phyloP scores from a whole-genome alignment of 2,797 vertebrate species.

The Mormyrus hasselquistii region DNA sequence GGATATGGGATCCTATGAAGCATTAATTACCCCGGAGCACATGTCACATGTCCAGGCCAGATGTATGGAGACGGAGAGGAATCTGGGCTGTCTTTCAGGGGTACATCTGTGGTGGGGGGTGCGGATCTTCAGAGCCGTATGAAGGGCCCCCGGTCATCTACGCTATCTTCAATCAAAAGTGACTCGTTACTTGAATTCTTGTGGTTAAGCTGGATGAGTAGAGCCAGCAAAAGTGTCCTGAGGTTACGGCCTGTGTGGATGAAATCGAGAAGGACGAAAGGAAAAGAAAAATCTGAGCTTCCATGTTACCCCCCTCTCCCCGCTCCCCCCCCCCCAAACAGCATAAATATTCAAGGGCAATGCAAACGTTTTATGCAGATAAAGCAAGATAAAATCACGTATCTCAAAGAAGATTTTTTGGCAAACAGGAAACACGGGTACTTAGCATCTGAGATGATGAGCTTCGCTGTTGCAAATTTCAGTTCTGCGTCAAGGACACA shows the following conservation, averaged over 20 bases:
- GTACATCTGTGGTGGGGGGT: slow-evolving; percentile 9
- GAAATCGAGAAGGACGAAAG: background rate
- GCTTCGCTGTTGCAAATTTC: background rate
- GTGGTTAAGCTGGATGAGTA: slow-evolving; percentile 11
- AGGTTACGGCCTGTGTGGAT: background rate
- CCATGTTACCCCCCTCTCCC: background rate
- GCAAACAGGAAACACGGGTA: slow-evolving; percentile 33
- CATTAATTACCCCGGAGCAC: background rate
- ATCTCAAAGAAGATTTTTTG: slow-evolving; percentile 11
- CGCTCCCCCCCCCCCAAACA: background rate
- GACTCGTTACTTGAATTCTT: slow-evolving; percentile 20
- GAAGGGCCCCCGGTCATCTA: slow-evolving; percentile 37
- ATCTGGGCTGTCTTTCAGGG: background rate
- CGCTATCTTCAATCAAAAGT: slow-evolving; percentile 34
- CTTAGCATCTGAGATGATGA: slow-evolving; percentile 22
- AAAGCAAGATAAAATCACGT: background rate
- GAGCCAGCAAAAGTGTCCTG: background rate
- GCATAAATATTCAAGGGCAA: background rate
- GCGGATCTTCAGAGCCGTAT: background rate
- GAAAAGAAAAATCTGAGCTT: background rate
- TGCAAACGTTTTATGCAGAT: background rate
- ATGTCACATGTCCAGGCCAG: background rate
- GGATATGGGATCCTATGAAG: background rate
- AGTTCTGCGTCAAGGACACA: slow-evolving; percentile 19
- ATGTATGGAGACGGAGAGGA: background rate